Conservation (phyloP, 2,113 vertebrate species). For the Platysternon megacephalum region DNA sequence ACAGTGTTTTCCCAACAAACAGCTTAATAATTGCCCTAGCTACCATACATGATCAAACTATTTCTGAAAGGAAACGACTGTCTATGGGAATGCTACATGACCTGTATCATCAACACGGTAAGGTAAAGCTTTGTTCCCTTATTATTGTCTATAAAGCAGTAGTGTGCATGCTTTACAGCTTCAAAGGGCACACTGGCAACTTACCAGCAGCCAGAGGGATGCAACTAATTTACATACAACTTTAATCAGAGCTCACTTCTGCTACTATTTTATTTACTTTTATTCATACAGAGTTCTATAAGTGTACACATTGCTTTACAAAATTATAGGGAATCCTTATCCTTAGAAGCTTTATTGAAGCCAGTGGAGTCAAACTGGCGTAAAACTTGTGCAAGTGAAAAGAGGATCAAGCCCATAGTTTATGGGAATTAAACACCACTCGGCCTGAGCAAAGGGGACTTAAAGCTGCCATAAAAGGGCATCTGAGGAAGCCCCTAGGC, state of each 20-base stretch:
- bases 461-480: background rate
- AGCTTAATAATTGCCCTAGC: background rate
- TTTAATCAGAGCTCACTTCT: background rate
- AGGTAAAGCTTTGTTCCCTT: background rate
- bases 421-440: background rate
- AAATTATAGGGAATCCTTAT: background rate
- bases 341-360: background rate
- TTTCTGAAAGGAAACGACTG: background rate
- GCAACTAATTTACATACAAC: background rate
- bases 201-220: background rate
- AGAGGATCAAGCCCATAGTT: too few relatives aligned
- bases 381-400: background rate
- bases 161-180: conserved; percentile 8
- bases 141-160: background rate
- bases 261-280: conserved; percentile 3
- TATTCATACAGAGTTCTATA: background rate
- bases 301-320: background rate
- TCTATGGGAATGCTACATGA: background rate
- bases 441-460: background rate
- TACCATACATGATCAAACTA: background rate
- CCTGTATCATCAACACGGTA: background rate
- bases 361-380: background rate
- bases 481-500: background rate
- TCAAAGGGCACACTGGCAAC: background rate
- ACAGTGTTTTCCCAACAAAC: background rate